Percentiles rank a stretch among this genome's conserved stretches.
These are phyloP conservation scores for Deroplatys truncata DNA, from an alignment of 2,888 invertebrate genomes.

Conservation along the genomic window DNA sequence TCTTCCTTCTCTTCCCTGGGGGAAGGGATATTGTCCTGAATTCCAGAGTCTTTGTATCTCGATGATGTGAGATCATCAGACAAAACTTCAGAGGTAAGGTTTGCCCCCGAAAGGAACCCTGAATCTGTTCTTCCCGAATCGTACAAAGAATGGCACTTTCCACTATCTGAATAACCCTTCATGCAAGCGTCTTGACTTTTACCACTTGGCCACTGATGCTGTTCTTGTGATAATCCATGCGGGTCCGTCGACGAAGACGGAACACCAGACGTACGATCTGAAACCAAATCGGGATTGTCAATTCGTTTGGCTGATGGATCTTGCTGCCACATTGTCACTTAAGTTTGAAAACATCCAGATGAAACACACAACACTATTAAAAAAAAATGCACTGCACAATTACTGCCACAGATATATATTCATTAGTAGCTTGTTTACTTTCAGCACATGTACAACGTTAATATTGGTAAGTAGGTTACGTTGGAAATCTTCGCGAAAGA, in stretches of 20 bases:
- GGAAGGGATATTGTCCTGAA: conserved; percentile 32
- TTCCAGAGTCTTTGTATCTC: conserved; percentile 26
- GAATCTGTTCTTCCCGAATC: conserved; percentile 43
- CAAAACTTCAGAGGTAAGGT: conserved; percentile 38
- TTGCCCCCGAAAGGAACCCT: conserved; percentile 49
- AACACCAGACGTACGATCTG: conserved; percentile 27
- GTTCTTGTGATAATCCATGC: conserved; percentile 25
- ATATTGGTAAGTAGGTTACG: background rate
- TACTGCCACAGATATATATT: background rate
- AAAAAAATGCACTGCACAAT: background rate
- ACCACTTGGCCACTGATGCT: conserved; percentile 14
- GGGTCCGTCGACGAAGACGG: conserved; percentile 9
- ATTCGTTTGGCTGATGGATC: conserved; percentile 15
- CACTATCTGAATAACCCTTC: conserved; percentile 28
- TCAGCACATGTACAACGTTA: background rate
- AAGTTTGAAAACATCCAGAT: background rate
- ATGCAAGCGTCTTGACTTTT: conserved; percentile 17
- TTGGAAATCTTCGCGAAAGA: background rate
- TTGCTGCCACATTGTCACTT: conserved; percentile 27
- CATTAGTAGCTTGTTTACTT: background rate
- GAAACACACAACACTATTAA: background rate
- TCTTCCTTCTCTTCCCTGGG: conserved; percentile 28
- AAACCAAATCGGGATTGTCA: conserved; percentile 29
- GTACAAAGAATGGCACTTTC: conserved; percentile 27
- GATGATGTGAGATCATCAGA: conserved; percentile 31